Percentiles rank a stretch among this genome's conserved stretches.
Evolutionary conservation across 2,888 invertebrate species (phyloP).

Genomic region (Cheilosia pagana): DNA sequence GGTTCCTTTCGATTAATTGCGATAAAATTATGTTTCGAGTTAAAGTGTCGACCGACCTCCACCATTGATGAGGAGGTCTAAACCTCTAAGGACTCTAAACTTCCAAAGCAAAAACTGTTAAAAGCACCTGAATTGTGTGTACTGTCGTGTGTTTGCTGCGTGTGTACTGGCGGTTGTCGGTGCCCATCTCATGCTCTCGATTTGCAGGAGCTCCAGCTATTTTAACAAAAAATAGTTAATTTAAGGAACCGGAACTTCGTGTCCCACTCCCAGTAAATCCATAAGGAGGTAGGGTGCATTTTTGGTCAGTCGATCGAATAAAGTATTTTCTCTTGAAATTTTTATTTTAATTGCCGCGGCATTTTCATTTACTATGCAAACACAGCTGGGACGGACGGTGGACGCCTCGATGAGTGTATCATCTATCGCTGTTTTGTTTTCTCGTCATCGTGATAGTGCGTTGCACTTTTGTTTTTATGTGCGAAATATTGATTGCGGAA

Average conservation of each 20-base stretch:
- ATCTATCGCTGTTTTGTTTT: conserved; percentile 23
- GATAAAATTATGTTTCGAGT: conserved; percentile 34
- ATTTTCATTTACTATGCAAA: conserved; percentile 12
- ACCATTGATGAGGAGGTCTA: conserved; percentile 3
- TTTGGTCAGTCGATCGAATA: conserved; percentile 35
- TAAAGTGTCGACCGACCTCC: conserved; percentile 27
- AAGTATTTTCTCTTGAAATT: not conserved
- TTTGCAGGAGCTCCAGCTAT: conserved; percentile 39
- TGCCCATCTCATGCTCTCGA: conserved; percentile 64
- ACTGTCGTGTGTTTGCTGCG: conserved; percentile 39
- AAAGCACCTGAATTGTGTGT: conserved; percentile 28
- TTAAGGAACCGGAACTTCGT: conserved; percentile 2
- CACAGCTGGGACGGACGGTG: conserved; percentile 36
- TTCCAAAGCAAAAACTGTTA: not conserved
- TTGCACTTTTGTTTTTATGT: conserved; percentile 36
- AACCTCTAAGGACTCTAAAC: conserved; percentile 37
- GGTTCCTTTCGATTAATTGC: conserved; percentile 19
- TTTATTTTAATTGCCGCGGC: conserved; percentile 22
- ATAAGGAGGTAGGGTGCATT: not conserved
- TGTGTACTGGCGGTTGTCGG: conserved; percentile 52
- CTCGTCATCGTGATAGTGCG: conserved; percentile 14
- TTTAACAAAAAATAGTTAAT: conserved; percentile 32
- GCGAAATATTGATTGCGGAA: conserved; percentile 23
- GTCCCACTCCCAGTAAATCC: not conserved
- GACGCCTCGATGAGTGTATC: too few relatives aligned